These are phyloP conservation scores for Capitulum mitella DNA, from an alignment of 2,888 invertebrate genomes.

Conservation along the genomic window DNA sequence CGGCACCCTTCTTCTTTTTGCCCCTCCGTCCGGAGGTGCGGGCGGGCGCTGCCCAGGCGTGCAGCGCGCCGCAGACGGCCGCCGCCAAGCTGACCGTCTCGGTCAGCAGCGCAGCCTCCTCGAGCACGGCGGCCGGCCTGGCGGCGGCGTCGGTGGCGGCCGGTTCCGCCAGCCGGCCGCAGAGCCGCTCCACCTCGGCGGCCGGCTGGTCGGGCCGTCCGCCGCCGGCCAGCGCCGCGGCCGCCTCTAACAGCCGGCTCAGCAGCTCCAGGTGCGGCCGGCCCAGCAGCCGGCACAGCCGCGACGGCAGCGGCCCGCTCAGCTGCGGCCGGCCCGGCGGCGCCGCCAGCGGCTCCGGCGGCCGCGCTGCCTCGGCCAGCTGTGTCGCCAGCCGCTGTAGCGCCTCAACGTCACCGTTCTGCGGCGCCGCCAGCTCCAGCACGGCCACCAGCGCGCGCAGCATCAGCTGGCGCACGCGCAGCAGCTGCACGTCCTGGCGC, in stretches of 20 bases:
- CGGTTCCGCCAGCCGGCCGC: slow-evolving; percentile 31
- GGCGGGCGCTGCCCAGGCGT: slow-evolving; percentile 49
- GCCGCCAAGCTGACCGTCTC: slow-evolving; percentile 55
- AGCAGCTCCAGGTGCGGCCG: slow-evolving; percentile 26
- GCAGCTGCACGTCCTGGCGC: slow-evolving; percentile 41
- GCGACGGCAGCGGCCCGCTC: slow-evolving; percentile 31
- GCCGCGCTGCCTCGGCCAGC: not conserved
- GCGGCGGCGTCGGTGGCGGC: slow-evolving; percentile 38
- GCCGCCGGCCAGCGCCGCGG: slow-evolving; percentile 23
- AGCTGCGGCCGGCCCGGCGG: not conserved
- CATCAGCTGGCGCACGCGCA: slow-evolving; percentile 43
- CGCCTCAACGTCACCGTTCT: not conserved
- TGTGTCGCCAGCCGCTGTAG: slow-evolving; percentile 27
- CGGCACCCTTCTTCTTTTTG: slow-evolving; percentile 47
- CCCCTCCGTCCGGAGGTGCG: slow-evolving; percentile 49
- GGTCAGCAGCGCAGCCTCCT: slow-evolving; percentile 44
- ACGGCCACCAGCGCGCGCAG: slow-evolving; percentile 42
- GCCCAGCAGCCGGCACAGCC: slow-evolving; percentile 28
- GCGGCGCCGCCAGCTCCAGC: slow-evolving; percentile 30
- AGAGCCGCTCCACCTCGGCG: slow-evolving; percentile 26
- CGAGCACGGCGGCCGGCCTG: slow-evolving; percentile 47
- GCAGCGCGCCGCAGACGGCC: slow-evolving; percentile 52
- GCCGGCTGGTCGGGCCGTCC: slow-evolving; percentile 12
- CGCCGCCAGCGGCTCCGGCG: not conserved
- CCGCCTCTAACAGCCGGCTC: slow-evolving; percentile 10